Evolutionary conservation across 2,888 invertebrate species (phyloP).

Genomic region (Lottia scabra): DNA sequence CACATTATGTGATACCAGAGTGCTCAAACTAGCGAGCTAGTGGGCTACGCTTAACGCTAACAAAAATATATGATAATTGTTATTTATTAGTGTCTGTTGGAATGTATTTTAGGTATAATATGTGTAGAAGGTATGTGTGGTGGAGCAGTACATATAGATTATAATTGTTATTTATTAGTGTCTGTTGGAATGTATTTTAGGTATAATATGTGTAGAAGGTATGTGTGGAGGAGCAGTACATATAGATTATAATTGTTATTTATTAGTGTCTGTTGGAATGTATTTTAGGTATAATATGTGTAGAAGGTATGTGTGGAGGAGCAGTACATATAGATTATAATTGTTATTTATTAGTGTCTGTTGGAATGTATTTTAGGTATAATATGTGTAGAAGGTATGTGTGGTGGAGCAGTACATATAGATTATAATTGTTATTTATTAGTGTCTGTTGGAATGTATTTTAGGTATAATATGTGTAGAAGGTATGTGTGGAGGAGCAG

Average conservation of each 20-base stretch:
- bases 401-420: slow-evolving; percentile 70
- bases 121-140: slow-evolving; percentile 91
- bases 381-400: slow-evolving; percentile 70
- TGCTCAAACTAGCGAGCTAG: no score
- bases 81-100: background rate
- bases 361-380: slow-evolving; percentile 44
- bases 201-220: slow-evolving; percentile 91
- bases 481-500: no score
- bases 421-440: background rate
- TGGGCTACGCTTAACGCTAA: no score
- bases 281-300: slow-evolving; percentile 45
- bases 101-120: slow-evolving; percentile 76
- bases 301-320: slow-evolving; percentile 75
- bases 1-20: no score
- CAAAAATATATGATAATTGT: no score
- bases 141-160: slow-evolving; percentile 83
- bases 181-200: slow-evolving; percentile 49
- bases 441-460: slow-evolving; percentile 8
- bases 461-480: slow-evolving; percentile 87
- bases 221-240: slow-evolving; percentile 90
- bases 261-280: no score
- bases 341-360: slow-evolving; percentile 73
- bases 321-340: slow-evolving; percentile 88
- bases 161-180: background rate
- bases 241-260: slow-evolving; percentile 94